Evolutionary conservation across 1,140 invertebrate genomes (phyloP).

Genomic region (Papilio glaucus): DNA sequence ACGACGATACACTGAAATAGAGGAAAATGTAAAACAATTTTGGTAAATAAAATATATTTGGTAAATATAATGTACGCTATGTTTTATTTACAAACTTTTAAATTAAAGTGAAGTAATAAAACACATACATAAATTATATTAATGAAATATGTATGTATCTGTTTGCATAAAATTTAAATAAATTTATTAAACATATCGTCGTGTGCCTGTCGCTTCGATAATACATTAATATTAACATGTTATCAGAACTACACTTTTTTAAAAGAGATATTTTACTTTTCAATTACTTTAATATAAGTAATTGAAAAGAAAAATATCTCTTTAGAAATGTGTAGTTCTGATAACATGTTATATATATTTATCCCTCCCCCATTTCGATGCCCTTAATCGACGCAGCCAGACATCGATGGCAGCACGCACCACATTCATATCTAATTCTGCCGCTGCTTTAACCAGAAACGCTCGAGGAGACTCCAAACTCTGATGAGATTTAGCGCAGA

Average conservation of each 20-base stretch:
- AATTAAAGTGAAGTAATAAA: conserved; percentile 17
- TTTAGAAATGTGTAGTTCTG: no score
- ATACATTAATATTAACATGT: background rate
- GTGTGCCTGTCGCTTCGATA: background rate
- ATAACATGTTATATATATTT: no score
- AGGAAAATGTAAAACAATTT: background rate
- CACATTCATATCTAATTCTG: no score
- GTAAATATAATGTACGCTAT: background rate
- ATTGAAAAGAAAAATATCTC: no score
- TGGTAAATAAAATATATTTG: background rate
- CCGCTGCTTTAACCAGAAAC: no score
- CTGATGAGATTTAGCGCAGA: no score
- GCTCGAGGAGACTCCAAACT: no score
- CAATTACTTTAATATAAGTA: background rate
- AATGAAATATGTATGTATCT: conserved; percentile 23
- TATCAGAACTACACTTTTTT: background rate
- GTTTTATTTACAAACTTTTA: conserved; percentile 16
- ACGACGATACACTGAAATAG: background rate
- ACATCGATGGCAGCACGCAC: no score
- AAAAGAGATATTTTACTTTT: background rate
- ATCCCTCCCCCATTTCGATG: no score
- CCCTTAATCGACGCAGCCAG: no score
- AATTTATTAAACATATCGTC: conserved; percentile 18
- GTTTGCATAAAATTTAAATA: conserved; percentile 24
- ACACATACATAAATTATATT: conserved; percentile 11